Percentiles rank a stretch among this genome's conserved stretches.
Evolutionary conservation across 2,797 vertebrate genomes (phyloP).

Genomic region (Ctenosaura bakeri): DNA sequence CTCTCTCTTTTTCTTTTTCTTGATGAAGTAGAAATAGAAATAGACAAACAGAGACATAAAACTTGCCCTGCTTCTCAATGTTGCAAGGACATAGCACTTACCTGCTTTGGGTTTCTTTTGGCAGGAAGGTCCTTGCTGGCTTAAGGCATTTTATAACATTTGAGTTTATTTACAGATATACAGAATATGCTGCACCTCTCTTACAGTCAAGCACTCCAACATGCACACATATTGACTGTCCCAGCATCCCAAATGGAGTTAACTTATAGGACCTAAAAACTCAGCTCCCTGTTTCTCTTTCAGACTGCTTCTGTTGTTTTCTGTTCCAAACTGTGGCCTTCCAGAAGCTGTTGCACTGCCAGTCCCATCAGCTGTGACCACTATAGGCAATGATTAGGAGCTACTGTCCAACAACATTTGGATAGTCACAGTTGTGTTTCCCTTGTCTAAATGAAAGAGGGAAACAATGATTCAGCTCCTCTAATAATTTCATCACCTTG

Average conservation of each 20-base stretch:
- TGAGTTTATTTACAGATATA: neutral
- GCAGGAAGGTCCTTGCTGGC: neutral
- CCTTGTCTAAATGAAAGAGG: neutral
- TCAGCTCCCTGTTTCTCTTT: neutral
- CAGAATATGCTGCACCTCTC: neutral
- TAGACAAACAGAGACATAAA: too few relatives aligned
- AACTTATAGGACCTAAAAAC: neutral
- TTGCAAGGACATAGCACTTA: neutral
- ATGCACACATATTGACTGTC: neutral
- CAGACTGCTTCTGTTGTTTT: neutral
- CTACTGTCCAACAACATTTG: neutral
- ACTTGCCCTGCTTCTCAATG: neutral
- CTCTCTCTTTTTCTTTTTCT: too few relatives aligned
- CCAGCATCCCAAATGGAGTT: neutral
- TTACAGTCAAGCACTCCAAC: neutral
- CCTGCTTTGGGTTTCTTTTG: neutral
- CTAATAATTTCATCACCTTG: neutral
- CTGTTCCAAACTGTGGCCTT: neutral
- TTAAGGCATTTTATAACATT: neutral
- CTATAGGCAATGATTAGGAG: neutral
- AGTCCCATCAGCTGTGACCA: neutral
- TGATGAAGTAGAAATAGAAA: too few relatives aligned
- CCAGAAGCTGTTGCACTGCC: neutral
- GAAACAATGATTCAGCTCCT: neutral
- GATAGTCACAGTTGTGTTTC: neutral